Evolutionary conservation across 1,140 invertebrate species (phyloP), one percentile per base, ranked within the genome.

Genomic region (Aphis craccivora): DNA sequence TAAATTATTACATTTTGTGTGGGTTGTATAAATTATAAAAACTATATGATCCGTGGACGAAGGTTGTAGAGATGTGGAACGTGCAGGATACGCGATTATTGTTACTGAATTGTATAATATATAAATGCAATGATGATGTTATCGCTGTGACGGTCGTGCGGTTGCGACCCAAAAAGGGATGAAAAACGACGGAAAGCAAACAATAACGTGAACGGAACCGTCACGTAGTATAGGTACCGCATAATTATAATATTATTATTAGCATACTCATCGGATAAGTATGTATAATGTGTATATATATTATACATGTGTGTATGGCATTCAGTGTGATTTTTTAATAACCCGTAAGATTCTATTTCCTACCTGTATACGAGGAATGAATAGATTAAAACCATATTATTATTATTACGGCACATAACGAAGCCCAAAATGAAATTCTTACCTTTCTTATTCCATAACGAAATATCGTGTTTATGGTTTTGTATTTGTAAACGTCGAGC

Each of bases 171-270:
- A 18, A 76, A 76, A 76, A 76, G 60, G 60, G 60, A 76, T 76
- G 60, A 76, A 76, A 76, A 76, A 76, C 60, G 60, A 76, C 60
- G 60, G 60, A 35, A 76, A n/a, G 60, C n/a, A 76, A 76, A 76
- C 60, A 76, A 76, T n/a, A 76, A 76, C 60, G 30, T n/a, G 14
- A n/a, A 30, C 60, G 60, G 60, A 76, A 76, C 60, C 60, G 60
- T 76, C 60, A 76, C 30, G 30, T 76, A 76, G 60, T n/a, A 76
- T 76, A 76, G 60, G 60, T 76, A 76, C 60, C 60, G 60, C n/a
- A 76, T 76, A 76, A 76, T 76, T 76, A n/a, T 76, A n/a, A n/a
- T 35, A 35, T n/a, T 76, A n/a, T 76, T 76, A 76, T 18, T 76
- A 76, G 60, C 60, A 76, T 76, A 76, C 30, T 76, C 60, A n/a